Conservation (phyloP, 2,797 vertebrate genomes). For the Myoxocephalus aenaeus region DNA sequence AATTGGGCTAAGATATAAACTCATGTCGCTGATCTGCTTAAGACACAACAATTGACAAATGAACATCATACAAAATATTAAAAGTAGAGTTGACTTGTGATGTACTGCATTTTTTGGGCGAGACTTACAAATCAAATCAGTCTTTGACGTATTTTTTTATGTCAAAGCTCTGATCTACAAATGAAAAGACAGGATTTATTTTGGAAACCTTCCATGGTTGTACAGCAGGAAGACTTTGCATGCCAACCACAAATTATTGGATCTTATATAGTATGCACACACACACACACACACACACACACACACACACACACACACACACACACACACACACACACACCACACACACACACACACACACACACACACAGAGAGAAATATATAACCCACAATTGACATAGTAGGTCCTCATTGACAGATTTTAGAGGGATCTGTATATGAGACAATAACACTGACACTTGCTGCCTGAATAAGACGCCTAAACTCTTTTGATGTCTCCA, state of each 20-base stretch:
- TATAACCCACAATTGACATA: neutral
- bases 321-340: neutral
- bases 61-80: neutral
- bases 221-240: neutral
- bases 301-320: constrained; percentile 3
- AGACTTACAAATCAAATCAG: neutral
- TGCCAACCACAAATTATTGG: neutral
- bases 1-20: neutral
- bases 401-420: neutral
- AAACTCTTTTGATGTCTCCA: constrained; percentile 29
- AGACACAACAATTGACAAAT: neutral
- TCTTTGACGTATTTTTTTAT: neutral
- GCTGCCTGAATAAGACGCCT: constrained; percentile 29
- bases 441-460: constrained; percentile 48
- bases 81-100: neutral
- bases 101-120: neutral
- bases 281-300: neutral
- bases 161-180: neutral
- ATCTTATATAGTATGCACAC: neutral
- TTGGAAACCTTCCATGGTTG: neutral
- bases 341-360: neutral
- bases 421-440: constrained; percentile 8
- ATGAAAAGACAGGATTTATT: neutral
- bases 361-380: neutral
- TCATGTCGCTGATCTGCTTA: neutral